phyloP scores from a whole-genome alignment of 2,113 vertebrate species.

The Haemorhous mexicanus region DNA sequence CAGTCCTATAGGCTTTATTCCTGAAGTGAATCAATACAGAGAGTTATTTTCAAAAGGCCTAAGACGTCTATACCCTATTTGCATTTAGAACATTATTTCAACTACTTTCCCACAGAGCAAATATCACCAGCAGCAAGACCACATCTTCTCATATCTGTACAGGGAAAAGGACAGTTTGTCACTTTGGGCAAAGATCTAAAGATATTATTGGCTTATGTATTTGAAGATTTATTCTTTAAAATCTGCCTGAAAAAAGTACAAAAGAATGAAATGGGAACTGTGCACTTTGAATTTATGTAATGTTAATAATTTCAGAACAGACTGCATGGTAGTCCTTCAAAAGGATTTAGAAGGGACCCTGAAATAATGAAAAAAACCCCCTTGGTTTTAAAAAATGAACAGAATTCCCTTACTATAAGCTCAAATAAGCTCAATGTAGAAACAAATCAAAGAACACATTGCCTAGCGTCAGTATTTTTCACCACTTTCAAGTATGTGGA shows the following conservation, averaged over 20 bases:
- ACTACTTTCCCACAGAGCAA: constrained; percentile 51
- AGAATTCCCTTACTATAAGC: background rate
- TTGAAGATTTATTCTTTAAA: background rate
- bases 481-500: background rate
- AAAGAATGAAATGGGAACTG: background rate
- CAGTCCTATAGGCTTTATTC: background rate
- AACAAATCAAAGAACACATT: background rate
- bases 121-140: constrained; percentile 45
- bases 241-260: background rate
- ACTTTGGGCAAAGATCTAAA: constrained; percentile 32
- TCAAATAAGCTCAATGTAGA: background rate
- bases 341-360: background rate
- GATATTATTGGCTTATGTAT: background rate
- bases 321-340: background rate
- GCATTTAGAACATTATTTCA: constrained; percentile 48
- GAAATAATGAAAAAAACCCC: background rate
- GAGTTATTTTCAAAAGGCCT: constrained; percentile 50
- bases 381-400: background rate
- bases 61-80: constrained; percentile 54
- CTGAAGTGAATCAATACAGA: constrained; percentile 41
- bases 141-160: constrained; percentile 34
- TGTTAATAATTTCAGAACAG: background rate
- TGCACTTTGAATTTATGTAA: background rate
- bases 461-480: background rate
- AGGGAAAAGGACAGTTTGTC: constrained; percentile 9